Evolutionary conservation across 2,113 vertebrate genomes (phyloP).

Genomic region (Catharus minimus): DNA sequence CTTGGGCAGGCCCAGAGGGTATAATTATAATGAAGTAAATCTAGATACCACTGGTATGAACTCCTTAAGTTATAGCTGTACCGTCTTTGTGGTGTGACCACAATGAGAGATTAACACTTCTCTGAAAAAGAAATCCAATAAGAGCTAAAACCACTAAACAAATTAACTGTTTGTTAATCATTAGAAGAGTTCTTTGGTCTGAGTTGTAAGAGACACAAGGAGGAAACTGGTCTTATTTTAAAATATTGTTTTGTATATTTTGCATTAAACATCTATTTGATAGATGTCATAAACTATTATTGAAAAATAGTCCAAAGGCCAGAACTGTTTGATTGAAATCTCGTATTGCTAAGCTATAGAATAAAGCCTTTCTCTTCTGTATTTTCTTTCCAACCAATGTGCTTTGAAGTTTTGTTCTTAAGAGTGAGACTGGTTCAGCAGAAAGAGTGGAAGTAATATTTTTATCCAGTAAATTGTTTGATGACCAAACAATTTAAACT

Average conservation of each 20-base stretch:
- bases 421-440: background rate
- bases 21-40: background rate
- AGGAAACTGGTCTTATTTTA: background rate
- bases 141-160: background rate
- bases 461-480: background rate
- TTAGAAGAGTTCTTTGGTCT: background rate
- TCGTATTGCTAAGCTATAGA: background rate
- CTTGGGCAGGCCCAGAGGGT: background rate
- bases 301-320: background rate
- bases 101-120: background rate
- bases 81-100: background rate
- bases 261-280: background rate
- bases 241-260: background rate
- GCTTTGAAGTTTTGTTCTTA: background rate
- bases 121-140: background rate
- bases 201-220: background rate
- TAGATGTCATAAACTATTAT: background rate
- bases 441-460: background rate
- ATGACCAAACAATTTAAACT: background rate
- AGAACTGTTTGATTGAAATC: background rate
- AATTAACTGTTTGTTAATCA: background rate
- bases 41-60: background rate
- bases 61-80: background rate
- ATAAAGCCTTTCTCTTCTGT: background rate
- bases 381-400: background rate